phyloP scores from a whole-genome alignment of 2,113 vertebrate species.

The Phoenicopterus ruber region DNA sequence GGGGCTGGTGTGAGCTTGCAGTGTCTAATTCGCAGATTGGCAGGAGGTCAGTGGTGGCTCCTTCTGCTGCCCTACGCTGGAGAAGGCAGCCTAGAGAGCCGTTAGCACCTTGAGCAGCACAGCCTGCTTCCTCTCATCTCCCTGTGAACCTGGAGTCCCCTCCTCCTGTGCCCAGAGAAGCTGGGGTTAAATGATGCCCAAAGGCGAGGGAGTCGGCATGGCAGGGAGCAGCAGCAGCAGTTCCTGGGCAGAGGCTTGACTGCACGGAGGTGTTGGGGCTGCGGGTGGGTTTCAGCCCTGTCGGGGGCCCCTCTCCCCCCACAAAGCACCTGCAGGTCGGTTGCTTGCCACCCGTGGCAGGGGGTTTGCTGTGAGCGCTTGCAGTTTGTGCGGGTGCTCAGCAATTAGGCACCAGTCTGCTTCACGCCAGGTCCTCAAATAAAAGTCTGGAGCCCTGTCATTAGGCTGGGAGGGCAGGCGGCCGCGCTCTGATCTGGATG shows the following conservation, averaged over 20 bases:
- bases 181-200: background rate
- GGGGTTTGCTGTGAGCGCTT: background rate
- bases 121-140: background rate
- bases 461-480: background rate
- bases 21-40: background rate
- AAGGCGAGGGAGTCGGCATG: background rate
- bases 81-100: background rate
- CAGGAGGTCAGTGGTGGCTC: background rate
- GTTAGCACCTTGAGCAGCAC: background rate
- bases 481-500: background rate
- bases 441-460: background rate
- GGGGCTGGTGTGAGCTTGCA: background rate
- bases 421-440: background rate
- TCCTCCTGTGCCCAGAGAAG: background rate
- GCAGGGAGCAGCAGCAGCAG: background rate
- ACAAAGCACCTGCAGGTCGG: fast-evolving
- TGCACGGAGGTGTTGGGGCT: background rate
- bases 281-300: background rate
- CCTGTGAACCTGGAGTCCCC: background rate
- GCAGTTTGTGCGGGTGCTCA: fast-evolving
- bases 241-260: background rate
- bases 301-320: background rate
- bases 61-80: background rate
- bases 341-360: fast-evolving
- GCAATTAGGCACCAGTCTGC: background rate